phyloP scores from a whole-genome alignment of 2,797 vertebrate genomes.

The Oryzias sinensis region DNA sequence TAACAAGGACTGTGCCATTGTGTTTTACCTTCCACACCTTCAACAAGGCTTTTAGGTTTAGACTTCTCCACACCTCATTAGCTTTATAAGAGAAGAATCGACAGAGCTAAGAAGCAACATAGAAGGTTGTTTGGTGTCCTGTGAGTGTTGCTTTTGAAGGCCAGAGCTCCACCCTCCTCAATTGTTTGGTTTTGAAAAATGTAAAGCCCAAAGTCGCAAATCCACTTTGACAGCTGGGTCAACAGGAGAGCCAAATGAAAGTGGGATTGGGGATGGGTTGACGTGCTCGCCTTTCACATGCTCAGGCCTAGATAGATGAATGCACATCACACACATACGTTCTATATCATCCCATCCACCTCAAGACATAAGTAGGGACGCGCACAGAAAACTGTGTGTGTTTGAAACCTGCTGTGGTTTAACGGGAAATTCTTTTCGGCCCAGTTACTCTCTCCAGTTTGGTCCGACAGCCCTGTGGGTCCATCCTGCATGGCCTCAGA shows the following conservation, averaged over 20 bases:
- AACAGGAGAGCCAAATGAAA: slow-evolving; percentile 15
- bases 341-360: slow-evolving; percentile 22
- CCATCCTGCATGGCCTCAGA: slow-evolving; percentile 28
- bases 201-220: slow-evolving; percentile 36
- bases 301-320: slow-evolving; percentile 35
- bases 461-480: slow-evolving; percentile 19
- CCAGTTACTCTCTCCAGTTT: slow-evolving; percentile 28
- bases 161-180: slow-evolving; percentile 43
- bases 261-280: slow-evolving; percentile 16
- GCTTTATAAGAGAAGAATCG: slow-evolving; percentile 22
- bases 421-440: slow-evolving; percentile 22
- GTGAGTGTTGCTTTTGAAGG: slow-evolving; percentile 30
- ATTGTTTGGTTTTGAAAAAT: slow-evolving; percentile 38
- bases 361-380: slow-evolving; percentile 6
- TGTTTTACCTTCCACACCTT: slow-evolving; percentile 55
- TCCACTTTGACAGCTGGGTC: slow-evolving; percentile 30
- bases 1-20: slow-evolving; percentile 61
- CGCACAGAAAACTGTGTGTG: not conserved
- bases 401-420: slow-evolving; percentile 35
- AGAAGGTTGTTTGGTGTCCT: slow-evolving; percentile 11
- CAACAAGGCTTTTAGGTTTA: slow-evolving; percentile 36
- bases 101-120: slow-evolving; percentile 18
- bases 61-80: slow-evolving; percentile 66
- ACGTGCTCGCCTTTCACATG: slow-evolving; percentile 27
- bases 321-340: slow-evolving; percentile 29